Evolutionary conservation across 2,113 vertebrate genomes (phyloP).

Genomic region (Globicephala melas): DNA sequence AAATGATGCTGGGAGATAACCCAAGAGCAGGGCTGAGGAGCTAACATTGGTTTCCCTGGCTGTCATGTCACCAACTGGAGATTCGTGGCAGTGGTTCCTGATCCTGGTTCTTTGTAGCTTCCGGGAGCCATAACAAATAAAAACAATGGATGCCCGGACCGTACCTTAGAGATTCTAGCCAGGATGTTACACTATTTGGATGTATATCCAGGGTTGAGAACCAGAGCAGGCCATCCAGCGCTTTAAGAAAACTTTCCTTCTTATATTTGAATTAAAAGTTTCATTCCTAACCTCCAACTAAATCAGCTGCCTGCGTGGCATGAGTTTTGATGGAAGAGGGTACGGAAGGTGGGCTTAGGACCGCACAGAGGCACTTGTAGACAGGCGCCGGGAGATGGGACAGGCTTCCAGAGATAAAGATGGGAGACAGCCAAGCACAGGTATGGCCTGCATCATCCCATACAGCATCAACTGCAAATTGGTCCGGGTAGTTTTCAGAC

Average conservation of each 20-base stretch:
- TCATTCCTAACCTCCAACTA: background rate
- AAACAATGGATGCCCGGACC: background rate
- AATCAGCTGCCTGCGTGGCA: background rate
- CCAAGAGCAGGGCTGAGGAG: too few species aligned
- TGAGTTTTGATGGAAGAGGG: background rate
- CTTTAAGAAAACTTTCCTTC: background rate
- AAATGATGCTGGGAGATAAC: background rate
- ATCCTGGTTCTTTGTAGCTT: background rate
- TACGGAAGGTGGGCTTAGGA: background rate
- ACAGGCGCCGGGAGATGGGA: rapidly evolving
- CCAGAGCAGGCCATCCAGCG: background rate
- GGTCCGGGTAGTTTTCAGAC: background rate
- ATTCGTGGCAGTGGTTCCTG: background rate
- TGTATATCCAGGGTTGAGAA: background rate
- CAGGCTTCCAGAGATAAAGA: background rate
- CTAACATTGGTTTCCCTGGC: background rate
- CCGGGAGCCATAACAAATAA: background rate
- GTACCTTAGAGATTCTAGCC: background rate
- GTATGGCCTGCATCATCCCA: background rate
- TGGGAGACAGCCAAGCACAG: background rate
- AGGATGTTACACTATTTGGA: background rate
- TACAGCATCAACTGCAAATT: background rate
- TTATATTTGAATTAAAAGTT: background rate
- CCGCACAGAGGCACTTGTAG: rapidly evolving
- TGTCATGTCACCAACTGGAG: background rate